A percentile compares a stretch with the other conserved stretches of the same genome.
Conservation (phyloP, 2,113 vertebrate species). For the Natator depressus region DNA sequence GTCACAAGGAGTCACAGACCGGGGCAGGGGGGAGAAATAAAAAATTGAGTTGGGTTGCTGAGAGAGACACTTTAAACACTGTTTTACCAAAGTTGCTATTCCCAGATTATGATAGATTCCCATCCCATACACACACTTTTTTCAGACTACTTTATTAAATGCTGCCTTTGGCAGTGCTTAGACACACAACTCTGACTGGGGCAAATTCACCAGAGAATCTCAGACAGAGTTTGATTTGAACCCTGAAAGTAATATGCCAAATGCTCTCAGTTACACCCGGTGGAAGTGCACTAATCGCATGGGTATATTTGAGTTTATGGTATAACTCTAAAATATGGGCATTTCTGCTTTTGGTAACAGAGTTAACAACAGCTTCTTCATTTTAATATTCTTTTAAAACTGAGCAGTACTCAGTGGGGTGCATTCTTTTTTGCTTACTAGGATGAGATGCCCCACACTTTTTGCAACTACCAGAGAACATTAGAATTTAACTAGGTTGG, state of each 20-base stretch:
- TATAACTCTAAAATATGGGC: fast-evolving
- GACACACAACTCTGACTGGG: background rate
- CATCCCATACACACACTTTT: background rate
- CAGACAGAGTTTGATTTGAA: background rate
- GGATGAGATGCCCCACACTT: background rate
- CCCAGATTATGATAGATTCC: background rate
- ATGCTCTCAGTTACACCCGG: background rate
- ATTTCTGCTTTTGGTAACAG: background rate
- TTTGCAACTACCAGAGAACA: background rate
- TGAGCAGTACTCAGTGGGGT: fast-evolving
- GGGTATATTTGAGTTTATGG: background rate
- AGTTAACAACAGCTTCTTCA: background rate
- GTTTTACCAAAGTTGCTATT: background rate
- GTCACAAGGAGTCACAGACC: background rate
- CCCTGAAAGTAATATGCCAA: background rate
- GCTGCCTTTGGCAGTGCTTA: background rate
- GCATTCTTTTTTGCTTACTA: background rate
- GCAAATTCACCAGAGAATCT: background rate
- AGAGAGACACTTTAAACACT: background rate
- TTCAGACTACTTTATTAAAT: background rate
- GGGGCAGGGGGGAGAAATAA: too few species aligned
- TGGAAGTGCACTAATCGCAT: background rate
- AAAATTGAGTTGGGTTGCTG: background rate
- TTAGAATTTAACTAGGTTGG: too few species aligned
- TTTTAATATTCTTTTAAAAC: background rate